Conservation (phyloP, 2,113 vertebrate species). For the Mobula birostris region DNA sequence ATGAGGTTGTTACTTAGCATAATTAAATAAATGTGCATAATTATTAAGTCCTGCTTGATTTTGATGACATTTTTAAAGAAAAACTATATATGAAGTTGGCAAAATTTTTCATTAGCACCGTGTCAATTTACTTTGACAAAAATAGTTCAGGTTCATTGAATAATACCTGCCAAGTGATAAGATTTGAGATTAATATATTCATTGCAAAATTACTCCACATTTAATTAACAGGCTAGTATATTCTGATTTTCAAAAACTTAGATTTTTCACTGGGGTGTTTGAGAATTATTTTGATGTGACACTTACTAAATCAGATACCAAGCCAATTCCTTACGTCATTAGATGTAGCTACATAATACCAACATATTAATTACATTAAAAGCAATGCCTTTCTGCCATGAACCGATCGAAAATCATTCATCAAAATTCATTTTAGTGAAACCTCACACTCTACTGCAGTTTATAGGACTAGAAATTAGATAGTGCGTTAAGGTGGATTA, state of each 20-base stretch:
- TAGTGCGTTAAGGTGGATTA: not conserved
- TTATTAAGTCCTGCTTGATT: not conserved
- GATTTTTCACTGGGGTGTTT: not conserved
- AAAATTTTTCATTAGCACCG: not conserved
- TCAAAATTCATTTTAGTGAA: slow-evolving; percentile 11
- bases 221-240: slow-evolving; percentile 28
- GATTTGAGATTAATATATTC: slow-evolving; percentile 31
- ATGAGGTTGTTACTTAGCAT: not conserved
- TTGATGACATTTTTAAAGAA: not conserved
- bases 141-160: not conserved
- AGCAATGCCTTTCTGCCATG: not conserved
- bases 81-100: not conserved
- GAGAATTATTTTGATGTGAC: slow-evolving; percentile 23
- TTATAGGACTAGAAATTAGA: not conserved
- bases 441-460: not conserved
- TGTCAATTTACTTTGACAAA: slow-evolving; percentile 18
- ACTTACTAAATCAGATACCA: slow-evolving; percentile 8
- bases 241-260: slow-evolving; percentile 16
- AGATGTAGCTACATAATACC: slow-evolving; percentile 25
- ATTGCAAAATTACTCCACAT: slow-evolving; percentile 23
- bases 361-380: slow-evolving; percentile 33
- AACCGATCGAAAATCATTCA: not conserved
- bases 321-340: not conserved
- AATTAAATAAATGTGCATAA: not conserved
- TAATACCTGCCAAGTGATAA: slow-evolving; percentile 28